These are phyloP conservation scores for Megalops atlanticus DNA, from an alignment of 2,113 vertebrate genomes.

Conservation along the genomic window DNA sequence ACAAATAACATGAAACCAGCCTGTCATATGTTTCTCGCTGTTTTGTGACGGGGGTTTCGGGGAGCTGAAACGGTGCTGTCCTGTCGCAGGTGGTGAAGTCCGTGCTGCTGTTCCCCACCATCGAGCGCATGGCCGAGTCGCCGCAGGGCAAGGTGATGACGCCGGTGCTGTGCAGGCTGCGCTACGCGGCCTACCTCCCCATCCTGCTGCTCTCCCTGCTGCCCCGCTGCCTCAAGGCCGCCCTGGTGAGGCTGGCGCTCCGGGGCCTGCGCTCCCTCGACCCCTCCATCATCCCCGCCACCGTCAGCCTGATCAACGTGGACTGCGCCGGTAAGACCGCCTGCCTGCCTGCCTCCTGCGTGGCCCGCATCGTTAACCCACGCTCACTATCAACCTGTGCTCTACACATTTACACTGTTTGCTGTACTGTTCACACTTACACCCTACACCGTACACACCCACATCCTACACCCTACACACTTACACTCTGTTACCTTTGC, in stretches of 20 bases:
- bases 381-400: not conserved
- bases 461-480: not conserved
- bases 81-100: slow-evolving; percentile 78
- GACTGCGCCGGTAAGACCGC: slow-evolving; percentile 80
- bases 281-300: slow-evolving; percentile 60
- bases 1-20: no score
- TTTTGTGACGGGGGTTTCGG: not conserved
- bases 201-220: slow-evolving; percentile 83
- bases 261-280: slow-evolving; percentile 58
- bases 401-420: no score
- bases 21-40: no score
- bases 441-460: not conserved
- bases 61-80: not conserved
- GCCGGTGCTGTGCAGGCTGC: slow-evolving; percentile 82
- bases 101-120: slow-evolving; percentile 90
- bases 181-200: slow-evolving; percentile 80
- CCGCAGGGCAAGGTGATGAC: slow-evolving; percentile 86
- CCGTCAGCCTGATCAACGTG: slow-evolving; percentile 73
- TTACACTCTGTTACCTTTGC: not conserved
- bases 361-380: not conserved
- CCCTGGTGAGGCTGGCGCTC: slow-evolving; percentile 67
- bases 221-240: slow-evolving; percentile 74
- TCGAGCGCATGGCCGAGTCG: slow-evolving; percentile 86
- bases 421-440: not conserved
- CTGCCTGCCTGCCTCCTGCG: no score